These are phyloP conservation scores for Saccostrea echinata DNA, from an alignment of 1,140 invertebrate species.

Conservation along the genomic window DNA sequence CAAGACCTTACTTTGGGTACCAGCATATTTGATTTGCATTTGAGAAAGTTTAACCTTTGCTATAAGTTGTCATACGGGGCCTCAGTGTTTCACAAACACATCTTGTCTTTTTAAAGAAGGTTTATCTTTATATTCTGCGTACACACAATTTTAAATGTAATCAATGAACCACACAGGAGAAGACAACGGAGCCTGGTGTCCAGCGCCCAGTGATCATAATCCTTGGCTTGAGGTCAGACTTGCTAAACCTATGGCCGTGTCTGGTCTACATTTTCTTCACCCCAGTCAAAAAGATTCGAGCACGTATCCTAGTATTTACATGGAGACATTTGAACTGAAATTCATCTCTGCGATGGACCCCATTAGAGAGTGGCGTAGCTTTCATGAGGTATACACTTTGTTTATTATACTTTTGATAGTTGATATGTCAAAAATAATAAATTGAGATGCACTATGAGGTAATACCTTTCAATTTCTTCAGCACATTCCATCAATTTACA, in stretches of 20 bases:
- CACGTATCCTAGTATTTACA: slow-evolving; percentile 32
- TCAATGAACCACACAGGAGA: slow-evolving; percentile 35
- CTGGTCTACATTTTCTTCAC: slow-evolving; percentile 46
- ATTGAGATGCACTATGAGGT: too few relatives aligned
- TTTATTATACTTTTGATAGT: too few relatives aligned
- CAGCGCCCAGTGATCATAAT: slow-evolving; percentile 23
- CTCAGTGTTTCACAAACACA: too few relatives aligned
- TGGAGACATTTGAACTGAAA: slow-evolving; percentile 56
- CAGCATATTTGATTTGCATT: too few relatives aligned
- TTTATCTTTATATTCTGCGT: too few relatives aligned
- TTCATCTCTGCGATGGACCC: slow-evolving; percentile 43
- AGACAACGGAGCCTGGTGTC: slow-evolving; percentile 57
- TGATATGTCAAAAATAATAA: too few relatives aligned
- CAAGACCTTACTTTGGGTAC: too few relatives aligned
- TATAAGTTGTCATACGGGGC: too few relatives aligned
- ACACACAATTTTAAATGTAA: too few relatives aligned
- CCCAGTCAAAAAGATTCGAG: not conserved
- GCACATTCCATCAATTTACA: slow-evolving; percentile 54
- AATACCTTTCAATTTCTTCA: not conserved
- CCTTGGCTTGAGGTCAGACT: slow-evolving; percentile 57
- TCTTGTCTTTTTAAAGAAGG: too few relatives aligned
- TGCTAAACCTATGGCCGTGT: slow-evolving; percentile 35
- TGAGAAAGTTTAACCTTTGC: too few relatives aligned
- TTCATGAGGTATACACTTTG: slow-evolving; percentile 38
- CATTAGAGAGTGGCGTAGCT: slow-evolving; percentile 46